These are phyloP conservation scores for Trissolcus japonicus DNA, from an alignment of 2,888 invertebrate species.

Conservation along the genomic window DNA sequence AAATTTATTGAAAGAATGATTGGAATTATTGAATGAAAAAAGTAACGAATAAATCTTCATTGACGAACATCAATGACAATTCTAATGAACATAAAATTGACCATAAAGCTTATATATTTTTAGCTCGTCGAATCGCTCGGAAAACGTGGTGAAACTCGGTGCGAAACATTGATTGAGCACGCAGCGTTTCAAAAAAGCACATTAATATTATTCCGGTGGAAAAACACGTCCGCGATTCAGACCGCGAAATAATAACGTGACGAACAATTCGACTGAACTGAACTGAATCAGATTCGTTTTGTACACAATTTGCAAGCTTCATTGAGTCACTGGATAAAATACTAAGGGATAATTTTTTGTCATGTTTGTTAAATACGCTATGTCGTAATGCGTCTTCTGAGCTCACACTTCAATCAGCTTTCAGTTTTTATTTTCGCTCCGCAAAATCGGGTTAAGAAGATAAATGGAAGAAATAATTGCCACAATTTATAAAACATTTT, in stretches of 20 bases:
- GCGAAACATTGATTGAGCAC: too few species aligned
- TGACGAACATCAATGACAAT: too few species aligned
- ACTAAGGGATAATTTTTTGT: conserved; percentile 40
- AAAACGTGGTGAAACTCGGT: too few species aligned
- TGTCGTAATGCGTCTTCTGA: conserved; percentile 38
- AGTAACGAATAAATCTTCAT: too few species aligned
- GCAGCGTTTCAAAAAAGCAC: conserved; percentile 21
- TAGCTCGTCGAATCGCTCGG: not conserved
- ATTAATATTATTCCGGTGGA: conserved; percentile 25
- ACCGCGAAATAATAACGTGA: conserved; percentile 38
- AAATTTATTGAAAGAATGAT: too few species aligned
- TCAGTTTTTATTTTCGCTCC: conserved; percentile 7
- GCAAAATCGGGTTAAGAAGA: conserved; percentile 35
- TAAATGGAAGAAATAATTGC: conserved; percentile 31
- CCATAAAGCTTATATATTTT: too few species aligned
- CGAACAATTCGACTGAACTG: conserved; percentile 46
- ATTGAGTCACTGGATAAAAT: conserved; percentile 37
- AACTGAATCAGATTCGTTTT: conserved; percentile 47
- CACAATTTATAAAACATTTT: conserved; percentile 24
- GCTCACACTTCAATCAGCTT: conserved; percentile 10
- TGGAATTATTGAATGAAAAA: too few species aligned
- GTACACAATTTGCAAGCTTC: conserved; percentile 50
- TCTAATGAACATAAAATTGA: too few species aligned
- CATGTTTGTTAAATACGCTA: conserved; percentile 45
- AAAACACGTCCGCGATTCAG: conserved; percentile 37